A percentile compares a stretch with the other conserved stretches of the same genome.
These are phyloP conservation scores for Priocnemis perturbator DNA, from an alignment of 2,888 invertebrate genomes.

Conservation along the genomic window DNA sequence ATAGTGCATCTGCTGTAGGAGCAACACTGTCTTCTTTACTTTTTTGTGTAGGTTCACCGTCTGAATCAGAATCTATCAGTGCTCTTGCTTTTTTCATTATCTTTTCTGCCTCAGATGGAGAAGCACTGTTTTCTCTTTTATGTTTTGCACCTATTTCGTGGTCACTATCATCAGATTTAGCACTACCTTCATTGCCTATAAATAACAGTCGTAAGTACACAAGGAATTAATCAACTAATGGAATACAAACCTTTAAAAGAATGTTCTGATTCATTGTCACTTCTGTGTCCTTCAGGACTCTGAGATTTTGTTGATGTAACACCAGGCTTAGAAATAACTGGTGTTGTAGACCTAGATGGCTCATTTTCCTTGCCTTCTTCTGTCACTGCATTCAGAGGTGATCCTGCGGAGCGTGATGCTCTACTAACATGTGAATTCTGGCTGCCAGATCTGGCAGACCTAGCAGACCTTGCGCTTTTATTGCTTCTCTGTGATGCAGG, in stretches of 20 bases:
- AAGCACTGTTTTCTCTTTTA: slow-evolving; percentile 66
- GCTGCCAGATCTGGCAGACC: slow-evolving; percentile 37
- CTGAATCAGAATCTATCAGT: slow-evolving; percentile 83
- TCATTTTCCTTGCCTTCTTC: slow-evolving; percentile 48
- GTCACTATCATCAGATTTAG: slow-evolving; percentile 71
- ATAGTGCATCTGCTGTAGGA: slow-evolving; percentile 88
- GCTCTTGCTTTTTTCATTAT: slow-evolving; percentile 75
- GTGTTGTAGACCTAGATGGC: slow-evolving; percentile 39
- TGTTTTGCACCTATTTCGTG: slow-evolving; percentile 70
- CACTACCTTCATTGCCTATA: slow-evolving; percentile 28
- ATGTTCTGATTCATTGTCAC: slow-evolving; percentile 64
- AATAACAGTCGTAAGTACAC: background rate
- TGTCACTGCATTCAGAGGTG: slow-evolving; percentile 48
- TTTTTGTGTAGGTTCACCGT: slow-evolving; percentile 75
- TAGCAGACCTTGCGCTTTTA: slow-evolving; percentile 65
- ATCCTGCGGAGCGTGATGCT: slow-evolving; percentile 64
- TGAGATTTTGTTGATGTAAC: slow-evolving; percentile 19
- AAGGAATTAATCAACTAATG: background rate
- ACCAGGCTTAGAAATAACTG: slow-evolving; percentile 17
- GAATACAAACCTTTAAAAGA: slow-evolving; percentile 39
- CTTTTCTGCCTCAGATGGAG: slow-evolving; percentile 59
- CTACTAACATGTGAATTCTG: slow-evolving; percentile 19
- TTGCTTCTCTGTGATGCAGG: slow-evolving; percentile 53
- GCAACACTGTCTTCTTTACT: slow-evolving; percentile 74
- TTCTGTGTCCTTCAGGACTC: slow-evolving; percentile 60